These are phyloP conservation scores for Oryctolagus cuniculus DNA, from an alignment of 2,113 vertebrate genomes.

Conservation along the genomic window mOryCun1.1 NC_091440.1:116853001-116853500, in stretches of 20 bases:
- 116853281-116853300: neutral
- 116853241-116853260: neutral
- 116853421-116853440: too few relatives aligned
- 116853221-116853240: neutral
- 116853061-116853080: neutral
- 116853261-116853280: neutral
- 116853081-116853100: neutral
- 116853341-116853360: neutral
- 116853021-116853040: neutral
- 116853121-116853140: neutral
- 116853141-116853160: neutral
- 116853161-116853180: too few relatives aligned
- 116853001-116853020: neutral
- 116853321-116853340: neutral
- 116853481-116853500: too few relatives aligned
- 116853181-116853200: neutral
- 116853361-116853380: neutral
- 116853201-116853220: neutral
- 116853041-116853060: neutral
- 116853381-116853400: neutral
- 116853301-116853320: neutral
- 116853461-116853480: too few relatives aligned
- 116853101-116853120: neutral
- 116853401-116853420: too few relatives aligned
- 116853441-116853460: too few relatives aligned